Conservation (phyloP, 2,113 vertebrate species). For the Ciconia stormi region DNA sequence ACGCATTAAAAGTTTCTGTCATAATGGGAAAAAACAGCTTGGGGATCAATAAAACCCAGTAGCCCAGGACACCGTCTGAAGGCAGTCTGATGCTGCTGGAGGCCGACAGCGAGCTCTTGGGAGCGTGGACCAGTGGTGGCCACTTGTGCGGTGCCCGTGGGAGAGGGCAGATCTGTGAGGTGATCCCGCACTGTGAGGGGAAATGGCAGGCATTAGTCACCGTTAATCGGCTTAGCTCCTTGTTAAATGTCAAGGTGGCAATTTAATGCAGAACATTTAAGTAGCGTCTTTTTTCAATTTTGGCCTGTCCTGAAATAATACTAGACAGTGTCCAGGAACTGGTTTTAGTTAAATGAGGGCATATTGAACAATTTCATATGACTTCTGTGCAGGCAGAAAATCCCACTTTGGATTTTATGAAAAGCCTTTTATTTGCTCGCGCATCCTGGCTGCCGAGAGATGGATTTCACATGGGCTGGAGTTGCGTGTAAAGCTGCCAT, state of each 20-base stretch:
- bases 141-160: accelerated
- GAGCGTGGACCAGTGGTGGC: neutral
- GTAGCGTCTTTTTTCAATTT: neutral
- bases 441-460: neutral
- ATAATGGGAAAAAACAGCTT: neutral
- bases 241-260: neutral
- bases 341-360: neutral
- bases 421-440: neutral
- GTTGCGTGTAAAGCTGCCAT: neutral
- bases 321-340: neutral
- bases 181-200: accelerated
- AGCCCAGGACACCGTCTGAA: accelerated
- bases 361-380: neutral
- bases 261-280: neutral
- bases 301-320: neutral
- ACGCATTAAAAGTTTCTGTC: accelerated
- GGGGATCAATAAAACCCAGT: accelerated
- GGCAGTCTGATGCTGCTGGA: neutral
- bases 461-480: neutral
- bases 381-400: neutral
- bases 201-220: neutral
- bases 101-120: accelerated
- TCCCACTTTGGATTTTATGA: neutral
- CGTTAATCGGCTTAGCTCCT: neutral
- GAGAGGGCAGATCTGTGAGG: neutral